A percentile compares a stretch with the other conserved stretches of the same genome.
Conservation (phyloP, 92 coral and sea anemone genomes). For the Metridium senile region DNA sequence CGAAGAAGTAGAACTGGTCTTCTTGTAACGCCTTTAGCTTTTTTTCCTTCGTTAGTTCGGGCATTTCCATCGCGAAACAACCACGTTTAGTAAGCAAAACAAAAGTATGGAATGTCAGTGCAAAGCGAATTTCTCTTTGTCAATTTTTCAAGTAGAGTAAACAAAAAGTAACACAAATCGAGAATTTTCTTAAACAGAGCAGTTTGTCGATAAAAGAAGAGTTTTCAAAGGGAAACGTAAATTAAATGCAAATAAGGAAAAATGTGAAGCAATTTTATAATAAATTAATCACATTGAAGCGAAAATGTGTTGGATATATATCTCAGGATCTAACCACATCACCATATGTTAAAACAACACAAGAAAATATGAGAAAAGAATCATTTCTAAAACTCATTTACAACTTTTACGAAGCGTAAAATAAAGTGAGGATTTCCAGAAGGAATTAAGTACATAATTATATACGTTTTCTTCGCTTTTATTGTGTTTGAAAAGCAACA, state of each 20-base stretch:
- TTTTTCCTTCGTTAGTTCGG: slow-evolving; percentile 44
- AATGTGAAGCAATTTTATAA: neutral
- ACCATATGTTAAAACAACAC: too few relatives aligned
- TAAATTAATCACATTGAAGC: too few relatives aligned
- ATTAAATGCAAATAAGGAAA: neutral
- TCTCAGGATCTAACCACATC: neutral
- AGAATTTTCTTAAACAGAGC: too few relatives aligned
- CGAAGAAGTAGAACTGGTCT: slow-evolving; percentile 78
- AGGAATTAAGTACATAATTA: neutral
- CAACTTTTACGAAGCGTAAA: too few relatives aligned
- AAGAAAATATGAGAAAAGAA: too few relatives aligned
- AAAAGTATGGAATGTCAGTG: too few relatives aligned
- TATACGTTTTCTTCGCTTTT: neutral
- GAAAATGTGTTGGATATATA: neutral
- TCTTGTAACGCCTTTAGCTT: slow-evolving; percentile 61
- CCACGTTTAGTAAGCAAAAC: neutral
- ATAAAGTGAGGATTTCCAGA: too few relatives aligned
- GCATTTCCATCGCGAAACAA: neutral
- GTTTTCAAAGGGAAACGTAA: neutral
- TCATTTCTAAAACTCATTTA: too few relatives aligned
- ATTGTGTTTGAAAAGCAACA: neutral
- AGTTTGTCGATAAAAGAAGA: neutral
- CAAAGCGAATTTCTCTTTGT: too few relatives aligned
- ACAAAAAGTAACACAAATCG: too few relatives aligned
- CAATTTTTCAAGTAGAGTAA: too few relatives aligned